Percentiles rank a stretch among this genome's conserved stretches.
These are phyloP conservation scores for Oscheius sp. DNA, from an alignment of 2,888 invertebrate species.

Conservation along the genomic window DNA sequence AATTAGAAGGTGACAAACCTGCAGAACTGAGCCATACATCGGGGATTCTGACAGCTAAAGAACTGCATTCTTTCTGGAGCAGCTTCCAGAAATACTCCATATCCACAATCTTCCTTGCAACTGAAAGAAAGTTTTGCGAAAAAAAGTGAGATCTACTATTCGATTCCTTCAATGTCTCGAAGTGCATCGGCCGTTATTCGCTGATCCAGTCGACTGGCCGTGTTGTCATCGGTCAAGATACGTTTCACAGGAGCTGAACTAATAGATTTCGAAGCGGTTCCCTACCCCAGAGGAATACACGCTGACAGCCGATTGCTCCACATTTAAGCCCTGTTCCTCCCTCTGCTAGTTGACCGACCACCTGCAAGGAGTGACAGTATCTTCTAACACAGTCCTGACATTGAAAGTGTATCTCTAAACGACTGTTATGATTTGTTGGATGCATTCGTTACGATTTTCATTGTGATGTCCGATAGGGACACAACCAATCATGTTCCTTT, in stretches of 20 bases:
- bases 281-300: neutral
- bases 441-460: too few species aligned
- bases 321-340: neutral
- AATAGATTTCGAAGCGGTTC: too few species aligned
- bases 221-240: neutral
- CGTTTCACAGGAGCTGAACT: neutral
- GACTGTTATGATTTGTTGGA: too few species aligned
- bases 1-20: neutral
- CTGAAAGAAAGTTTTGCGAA: too few species aligned
- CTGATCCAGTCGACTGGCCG: neutral
- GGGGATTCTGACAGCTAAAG: slow-evolving; percentile 6
- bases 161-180: neutral
- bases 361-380: neutral
- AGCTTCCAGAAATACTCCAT: neutral
- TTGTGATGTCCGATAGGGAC: neutral
- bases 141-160: too few species aligned
- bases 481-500: slow-evolving; percentile 23
- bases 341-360: neutral
- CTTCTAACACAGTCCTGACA: neutral
- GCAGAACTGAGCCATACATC: slow-evolving; percentile 24
- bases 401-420: neutral
- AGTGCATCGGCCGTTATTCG: neutral
- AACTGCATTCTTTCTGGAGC: slow-evolving; percentile 16
- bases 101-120: slow-evolving; percentile 14
- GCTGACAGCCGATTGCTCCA: neutral